Percentiles rank a stretch among this genome's conserved stretches.
Evolutionary conservation across 2,113 vertebrate species (phyloP).

Genomic region (Himantopus leucocephalus): DNA sequence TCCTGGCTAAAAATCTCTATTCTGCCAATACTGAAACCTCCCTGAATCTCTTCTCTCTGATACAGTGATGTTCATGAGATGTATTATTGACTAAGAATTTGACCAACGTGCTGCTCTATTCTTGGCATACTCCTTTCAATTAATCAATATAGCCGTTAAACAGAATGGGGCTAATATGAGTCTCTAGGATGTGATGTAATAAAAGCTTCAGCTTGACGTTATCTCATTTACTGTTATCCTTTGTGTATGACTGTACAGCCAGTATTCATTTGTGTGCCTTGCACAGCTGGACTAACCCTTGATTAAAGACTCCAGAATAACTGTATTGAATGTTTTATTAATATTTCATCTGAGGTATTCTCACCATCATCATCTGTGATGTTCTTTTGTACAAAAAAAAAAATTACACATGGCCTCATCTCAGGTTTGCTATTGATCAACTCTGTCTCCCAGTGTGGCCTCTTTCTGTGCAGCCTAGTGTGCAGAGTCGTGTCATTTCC

Average conservation of each 20-base stretch:
- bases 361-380: background rate
- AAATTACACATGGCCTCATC: background rate
- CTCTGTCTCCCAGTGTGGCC: background rate
- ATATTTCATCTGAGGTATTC: background rate
- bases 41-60: background rate
- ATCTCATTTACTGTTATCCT: background rate
- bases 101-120: background rate
- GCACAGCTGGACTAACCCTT: background rate
- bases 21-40: background rate
- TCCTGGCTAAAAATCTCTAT: background rate
- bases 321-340: background rate
- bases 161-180: background rate
- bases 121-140: background rate
- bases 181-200: background rate
- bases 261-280: background rate
- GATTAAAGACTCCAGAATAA: background rate
- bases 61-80: background rate
- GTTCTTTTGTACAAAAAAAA: background rate
- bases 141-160: background rate
- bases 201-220: background rate
- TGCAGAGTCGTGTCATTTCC: background rate
- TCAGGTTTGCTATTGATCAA: background rate
- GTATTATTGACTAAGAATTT: background rate
- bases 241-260: background rate
- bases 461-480: background rate